Evolutionary conservation across 2,888 invertebrate species (phyloP).

Genomic region (Xanthostigma xanthostigma): DNA sequence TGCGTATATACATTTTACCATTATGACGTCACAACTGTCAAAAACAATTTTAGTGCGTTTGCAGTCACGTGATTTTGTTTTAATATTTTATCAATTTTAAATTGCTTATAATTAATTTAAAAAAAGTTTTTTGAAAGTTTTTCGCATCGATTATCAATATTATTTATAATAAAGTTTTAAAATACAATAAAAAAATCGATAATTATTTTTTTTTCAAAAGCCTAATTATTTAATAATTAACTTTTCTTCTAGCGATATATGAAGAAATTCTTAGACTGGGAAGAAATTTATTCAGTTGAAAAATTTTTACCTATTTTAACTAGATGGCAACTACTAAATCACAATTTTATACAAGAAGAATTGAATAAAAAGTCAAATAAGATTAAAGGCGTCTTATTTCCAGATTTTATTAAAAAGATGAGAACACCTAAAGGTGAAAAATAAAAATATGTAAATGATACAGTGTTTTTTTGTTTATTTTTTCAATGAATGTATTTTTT

Average conservation of each 20-base stretch:
- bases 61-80: no score
- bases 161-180: no score
- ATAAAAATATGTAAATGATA: background rate
- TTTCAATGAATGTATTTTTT: slow-evolving; percentile 2
- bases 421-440: slow-evolving; percentile 30
- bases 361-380: slow-evolving; percentile 9
- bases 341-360: slow-evolving; percentile 10
- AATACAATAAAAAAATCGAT: no score
- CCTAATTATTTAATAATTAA: background rate
- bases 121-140: no score
- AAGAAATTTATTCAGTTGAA: slow-evolving; percentile 57
- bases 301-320: slow-evolving; percentile 63
- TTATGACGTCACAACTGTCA: no score
- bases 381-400: slow-evolving; percentile 25
- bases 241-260: slow-evolving; percentile 42
- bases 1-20: no score
- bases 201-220: no score
- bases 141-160: no score
- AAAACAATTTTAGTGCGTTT: no score
- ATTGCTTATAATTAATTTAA: no score
- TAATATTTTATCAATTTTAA: no score
- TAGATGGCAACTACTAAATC: slow-evolving; percentile 54
- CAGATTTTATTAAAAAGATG: slow-evolving; percentile 39
- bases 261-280: slow-evolving; percentile 53
- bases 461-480: background rate